phyloP scores from a whole-genome alignment of 2,113 vertebrate species.

The Anoura caudifer region DNA sequence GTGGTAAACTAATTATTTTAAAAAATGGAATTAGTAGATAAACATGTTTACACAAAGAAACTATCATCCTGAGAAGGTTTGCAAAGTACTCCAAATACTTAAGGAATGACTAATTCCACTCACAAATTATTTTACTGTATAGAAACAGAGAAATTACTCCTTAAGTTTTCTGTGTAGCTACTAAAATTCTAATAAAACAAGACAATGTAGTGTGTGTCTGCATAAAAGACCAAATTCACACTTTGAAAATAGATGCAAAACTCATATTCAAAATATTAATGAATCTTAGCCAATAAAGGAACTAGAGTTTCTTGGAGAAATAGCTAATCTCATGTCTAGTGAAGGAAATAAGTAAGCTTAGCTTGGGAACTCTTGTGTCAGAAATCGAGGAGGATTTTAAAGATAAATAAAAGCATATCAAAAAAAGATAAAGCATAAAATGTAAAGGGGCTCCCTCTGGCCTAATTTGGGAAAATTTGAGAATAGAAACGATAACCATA shows the following conservation, averaged over 20 bases:
- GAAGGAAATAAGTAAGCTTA: not conserved
- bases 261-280: not conserved
- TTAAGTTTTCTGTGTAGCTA: not conserved
- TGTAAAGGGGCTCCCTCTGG: not conserved
- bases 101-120: not conserved
- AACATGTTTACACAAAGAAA: slow-evolving; percentile 2
- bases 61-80: not conserved
- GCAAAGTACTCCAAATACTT: not conserved
- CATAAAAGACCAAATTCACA: not conserved
- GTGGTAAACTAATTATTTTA: slow-evolving; percentile 22
- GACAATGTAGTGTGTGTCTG: not conserved
- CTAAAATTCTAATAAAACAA: slow-evolving; percentile 21
- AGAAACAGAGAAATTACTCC: not conserved
- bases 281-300: not conserved
- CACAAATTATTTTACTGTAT: not conserved
- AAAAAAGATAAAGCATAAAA: not conserved
- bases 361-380: not conserved
- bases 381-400: not conserved
- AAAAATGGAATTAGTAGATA: not conserved
- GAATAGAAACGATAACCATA: not conserved
- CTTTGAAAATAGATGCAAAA: not conserved
- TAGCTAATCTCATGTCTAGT: not conserved
- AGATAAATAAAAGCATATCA: not conserved
- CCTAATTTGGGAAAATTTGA: not conserved
- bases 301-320: not conserved